Evolutionary conservation across 2,888 invertebrate genomes (phyloP).

Genomic region (Drosophila pseudotalamancana): DNA sequence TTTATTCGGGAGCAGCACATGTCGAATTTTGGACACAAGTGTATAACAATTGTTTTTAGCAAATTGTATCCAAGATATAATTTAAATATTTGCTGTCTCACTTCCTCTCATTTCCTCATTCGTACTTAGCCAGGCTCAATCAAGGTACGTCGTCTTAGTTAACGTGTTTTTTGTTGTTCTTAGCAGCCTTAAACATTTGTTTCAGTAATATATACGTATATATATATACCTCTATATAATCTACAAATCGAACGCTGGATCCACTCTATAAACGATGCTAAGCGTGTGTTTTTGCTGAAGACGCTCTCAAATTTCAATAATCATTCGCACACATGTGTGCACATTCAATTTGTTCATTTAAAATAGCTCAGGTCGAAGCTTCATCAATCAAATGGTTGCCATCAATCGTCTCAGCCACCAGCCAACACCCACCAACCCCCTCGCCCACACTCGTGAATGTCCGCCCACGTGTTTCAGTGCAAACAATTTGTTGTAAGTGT

Average conservation of each 20-base stretch:
- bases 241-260: background rate
- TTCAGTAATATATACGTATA: too few relatives aligned
- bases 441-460: background rate
- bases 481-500: slow-evolving; percentile 81
- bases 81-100: too few relatives aligned
- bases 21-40: too few relatives aligned
- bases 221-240: background rate
- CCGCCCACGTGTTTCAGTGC: slow-evolving; percentile 61
- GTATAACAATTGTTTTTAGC: too few relatives aligned
- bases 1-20: too few relatives aligned
- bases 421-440: background rate
- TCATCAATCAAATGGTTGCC: slow-evolving; percentile 66
- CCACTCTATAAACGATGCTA: background rate
- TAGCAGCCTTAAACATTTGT: too few relatives aligned
- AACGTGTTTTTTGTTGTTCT: too few relatives aligned
- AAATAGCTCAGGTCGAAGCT: slow-evolving; percentile 72
- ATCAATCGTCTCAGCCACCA: background rate
- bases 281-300: slow-evolving; percentile 12
- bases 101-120: too few relatives aligned
- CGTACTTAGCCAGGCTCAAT: too few relatives aligned
- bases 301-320: slow-evolving; percentile 57
- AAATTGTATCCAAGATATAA: too few relatives aligned
- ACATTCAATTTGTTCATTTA: slow-evolving; percentile 78
- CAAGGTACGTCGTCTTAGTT: too few relatives aligned
- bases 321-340: slow-evolving; percentile 35